phyloP scores from a whole-genome alignment of 2,797 vertebrate genomes.

The Hoplostethus mediterraneus region DNA sequence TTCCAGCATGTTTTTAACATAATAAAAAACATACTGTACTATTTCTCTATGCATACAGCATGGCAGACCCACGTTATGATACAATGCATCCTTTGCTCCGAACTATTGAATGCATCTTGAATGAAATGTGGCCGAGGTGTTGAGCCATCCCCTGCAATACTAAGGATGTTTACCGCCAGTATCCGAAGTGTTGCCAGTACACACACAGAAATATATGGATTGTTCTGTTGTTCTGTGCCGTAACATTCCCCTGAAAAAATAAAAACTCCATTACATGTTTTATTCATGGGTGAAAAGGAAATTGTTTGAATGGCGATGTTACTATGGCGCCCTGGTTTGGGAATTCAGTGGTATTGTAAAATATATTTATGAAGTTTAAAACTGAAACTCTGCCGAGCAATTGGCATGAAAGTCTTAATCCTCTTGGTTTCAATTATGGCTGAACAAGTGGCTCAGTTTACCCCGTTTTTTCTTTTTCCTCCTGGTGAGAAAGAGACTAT shows the following conservation, averaged over 20 bases:
- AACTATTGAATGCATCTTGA: slow-evolving; percentile 12
- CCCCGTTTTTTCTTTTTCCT: slow-evolving; percentile 26
- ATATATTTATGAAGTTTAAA: slow-evolving; percentile 44
- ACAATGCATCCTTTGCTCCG: slow-evolving; percentile 2
- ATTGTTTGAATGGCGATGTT: slow-evolving; percentile 52
- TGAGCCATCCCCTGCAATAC: slow-evolving; percentile 4
- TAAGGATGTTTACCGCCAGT: not conserved
- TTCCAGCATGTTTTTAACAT: not conserved
- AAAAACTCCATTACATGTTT: slow-evolving; percentile 47
- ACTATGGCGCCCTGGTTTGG: slow-evolving; percentile 10
- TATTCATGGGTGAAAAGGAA: slow-evolving; percentile 59
- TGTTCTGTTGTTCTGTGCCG: slow-evolving; percentile 31
- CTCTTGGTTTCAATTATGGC: slow-evolving; percentile 74
- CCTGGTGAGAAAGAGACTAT: slow-evolving; percentile 29
- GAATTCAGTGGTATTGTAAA: slow-evolving; percentile 33
- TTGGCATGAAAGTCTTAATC: slow-evolving; percentile 61
- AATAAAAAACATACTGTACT: not conserved
- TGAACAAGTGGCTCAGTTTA: slow-evolving; percentile 52
- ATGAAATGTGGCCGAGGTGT: not conserved
- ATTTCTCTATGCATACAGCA: not conserved
- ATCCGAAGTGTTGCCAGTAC: not conserved
- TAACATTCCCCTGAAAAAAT: slow-evolving; percentile 24
- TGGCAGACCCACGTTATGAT: not conserved
- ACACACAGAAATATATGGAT: slow-evolving; percentile 23
- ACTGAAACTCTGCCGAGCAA: slow-evolving; percentile 46